Base-by-base conservation (phyloP, 2,888 invertebrate genomes). In the Cecidostiba fungosa region DNA sequence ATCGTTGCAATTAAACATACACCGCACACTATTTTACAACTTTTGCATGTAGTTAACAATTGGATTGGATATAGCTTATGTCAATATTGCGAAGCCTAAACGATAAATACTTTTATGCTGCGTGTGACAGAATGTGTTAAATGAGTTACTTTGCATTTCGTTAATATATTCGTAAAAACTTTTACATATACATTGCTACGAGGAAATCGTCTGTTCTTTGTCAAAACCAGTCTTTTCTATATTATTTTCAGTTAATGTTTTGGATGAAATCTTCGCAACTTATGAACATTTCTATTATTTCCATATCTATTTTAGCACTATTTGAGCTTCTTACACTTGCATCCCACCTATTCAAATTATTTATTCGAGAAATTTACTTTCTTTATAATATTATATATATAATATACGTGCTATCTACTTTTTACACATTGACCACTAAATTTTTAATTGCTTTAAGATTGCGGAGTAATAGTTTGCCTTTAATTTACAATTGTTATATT, bases 281-380 rank as follows among this genome's bases (percentile, higher is more conserved):
- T 59, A n/a, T 36, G 36, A 73, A 80, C 43, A 39, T 32, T 80
- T 81, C 54, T 74, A 59, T 47, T 59, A 10, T 32, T 36, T 36
- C 66, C 66, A 26, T 29, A 26, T 26, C 14, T 66, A 62, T 32
- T 76, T 77, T 82, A 70, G 36, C 26, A 72, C 73, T 59, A 81
- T 29, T 77, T 72, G 32, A 77, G 77, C 50, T 72, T 77, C 47
- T 83, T 83, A 77, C 77, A 83, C 77, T 83, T 83, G 77, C 82
- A 77, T 69, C 70, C 32, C 66, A n/a, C 3, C 4, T 77, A 77
- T 59, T 77, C 36, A 70, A 82, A 77, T 77, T 54, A 77, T 54
- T 77, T 77, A 82, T 50, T 66, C 39, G 74, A 76, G 29, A 82
- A 74, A 76, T 66, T 50, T 77, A 82, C 50, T 77, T 72, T 80